These are phyloP conservation scores for Patella pellucida DNA, from an alignment of 2,888 invertebrate species.

Conservation along the genomic window DNA sequence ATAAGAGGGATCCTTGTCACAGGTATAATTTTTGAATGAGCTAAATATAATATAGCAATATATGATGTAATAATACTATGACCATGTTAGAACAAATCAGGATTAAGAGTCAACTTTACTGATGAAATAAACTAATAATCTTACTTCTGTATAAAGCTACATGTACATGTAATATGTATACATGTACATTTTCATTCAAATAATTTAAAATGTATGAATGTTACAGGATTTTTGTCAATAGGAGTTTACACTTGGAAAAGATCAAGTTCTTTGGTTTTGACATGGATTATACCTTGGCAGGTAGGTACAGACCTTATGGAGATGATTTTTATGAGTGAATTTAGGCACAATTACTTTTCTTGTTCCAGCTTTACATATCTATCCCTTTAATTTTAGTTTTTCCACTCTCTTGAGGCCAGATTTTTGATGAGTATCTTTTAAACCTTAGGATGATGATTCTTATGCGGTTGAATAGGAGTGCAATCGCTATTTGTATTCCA, in stretches of 20 bases:
- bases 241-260: conserved; percentile 96
- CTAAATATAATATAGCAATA: no score
- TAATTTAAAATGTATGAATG: conserved; percentile 6
- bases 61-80: no score
- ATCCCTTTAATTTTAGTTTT: no score
- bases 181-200: conserved; percentile 2
- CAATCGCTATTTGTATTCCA: no score
- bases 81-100: no score
- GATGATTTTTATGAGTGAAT: neutral
- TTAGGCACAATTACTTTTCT: neutral
- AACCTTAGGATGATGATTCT: no score
- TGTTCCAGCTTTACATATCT: neutral
- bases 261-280: conserved; percentile 99
- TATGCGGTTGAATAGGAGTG: no score
- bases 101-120: no score
- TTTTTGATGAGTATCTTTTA: no score
- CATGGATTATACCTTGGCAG: conserved; percentile 99
- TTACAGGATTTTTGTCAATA: conserved; percentile 87
- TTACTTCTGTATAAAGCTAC: conserved; percentile 13
- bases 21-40: neutral
- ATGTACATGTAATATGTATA: neutral
- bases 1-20: neutral
- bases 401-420: no score
- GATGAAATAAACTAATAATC: neutral
- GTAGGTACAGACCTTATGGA: conserved; percentile 72